Percentiles rank a stretch among this genome's conserved stretches.
These are phyloP conservation scores for Lepus oiostolus DNA, from an alignment of 2,797 vertebrate species.

Conservation along the genomic window DNA sequence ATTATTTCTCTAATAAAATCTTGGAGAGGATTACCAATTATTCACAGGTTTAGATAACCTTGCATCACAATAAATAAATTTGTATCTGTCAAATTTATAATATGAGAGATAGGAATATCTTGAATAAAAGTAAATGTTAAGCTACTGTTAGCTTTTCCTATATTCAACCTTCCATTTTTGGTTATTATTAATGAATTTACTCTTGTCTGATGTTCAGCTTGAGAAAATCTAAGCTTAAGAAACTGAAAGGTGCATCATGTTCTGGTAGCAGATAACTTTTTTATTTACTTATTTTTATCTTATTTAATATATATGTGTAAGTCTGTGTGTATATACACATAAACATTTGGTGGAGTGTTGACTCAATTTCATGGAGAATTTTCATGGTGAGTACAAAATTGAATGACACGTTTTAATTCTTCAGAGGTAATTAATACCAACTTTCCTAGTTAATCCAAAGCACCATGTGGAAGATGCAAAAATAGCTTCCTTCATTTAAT, in stretches of 20 bases:
- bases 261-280: neutral
- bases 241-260: neutral
- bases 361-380: conserved; percentile 49
- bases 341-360: conserved; percentile 2
- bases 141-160: neutral
- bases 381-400: conserved; percentile 74
- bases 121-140: conserved; percentile 22
- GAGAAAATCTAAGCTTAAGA: conserved; percentile 19
- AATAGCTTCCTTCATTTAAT: conserved; percentile 86
- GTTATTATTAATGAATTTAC: neutral
- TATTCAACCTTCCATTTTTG: neutral
- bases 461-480: conserved; percentile 84
- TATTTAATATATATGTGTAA: too few species aligned
- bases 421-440: conserved; percentile 87
- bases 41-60: neutral
- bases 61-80: neutral
- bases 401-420: conserved; percentile 81
- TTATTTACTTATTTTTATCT: conserved; percentile 23
- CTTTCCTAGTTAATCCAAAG: conserved; percentile 80
- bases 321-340: too few species aligned
- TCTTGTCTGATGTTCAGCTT: neutral
- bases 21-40: neutral
- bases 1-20: neutral
- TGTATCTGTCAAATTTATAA: conserved; percentile 3
- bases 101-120: neutral